These are phyloP conservation scores for Drosophila seclusa DNA, from an alignment of 2,888 invertebrate genomes.

Conservation along the genomic window DNA sequence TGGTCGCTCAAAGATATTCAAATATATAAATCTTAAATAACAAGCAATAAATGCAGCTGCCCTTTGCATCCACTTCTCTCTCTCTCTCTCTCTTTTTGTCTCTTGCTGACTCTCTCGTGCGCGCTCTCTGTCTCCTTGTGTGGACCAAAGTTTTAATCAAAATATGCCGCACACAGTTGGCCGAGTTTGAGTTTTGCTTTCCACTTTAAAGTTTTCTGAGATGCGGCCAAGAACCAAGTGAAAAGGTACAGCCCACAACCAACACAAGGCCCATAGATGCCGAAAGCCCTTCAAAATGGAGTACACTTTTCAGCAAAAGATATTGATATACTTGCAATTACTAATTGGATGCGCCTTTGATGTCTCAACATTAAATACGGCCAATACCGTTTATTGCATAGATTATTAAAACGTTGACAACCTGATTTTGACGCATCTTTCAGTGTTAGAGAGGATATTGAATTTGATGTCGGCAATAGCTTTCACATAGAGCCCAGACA, in stretches of 20 bases:
- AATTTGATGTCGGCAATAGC: background rate
- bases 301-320: conserved; percentile 21
- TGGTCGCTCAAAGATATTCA: conserved; percentile 75
- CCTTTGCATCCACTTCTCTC: conserved; percentile 5
- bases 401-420: background rate
- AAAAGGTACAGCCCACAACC: conserved; percentile 11
- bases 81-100: background rate
- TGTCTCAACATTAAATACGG: background rate
- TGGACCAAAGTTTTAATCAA: conserved; percentile 69
- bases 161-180: conserved; percentile 59
- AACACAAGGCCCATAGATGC: conserved; percentile 43
- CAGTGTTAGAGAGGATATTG: background rate
- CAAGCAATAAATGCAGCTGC: conserved; percentile 74
- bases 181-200: conserved; percentile 49
- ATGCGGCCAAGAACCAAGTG: conserved; percentile 1
- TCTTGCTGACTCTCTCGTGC: too few species aligned
- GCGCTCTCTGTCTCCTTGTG: background rate
- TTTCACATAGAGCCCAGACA: background rate
- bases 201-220: conserved; percentile 8
- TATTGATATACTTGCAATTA: background rate
- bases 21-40: conserved; percentile 78
- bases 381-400: background rate
- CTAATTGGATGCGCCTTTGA: background rate
- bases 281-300: conserved; percentile 44
- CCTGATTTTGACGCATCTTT: too few species aligned